A percentile compares a stretch with the other conserved stretches of the same genome.
These are phyloP conservation scores for Acrocephalus arundinaceus DNA, from an alignment of 2,113 vertebrate species.

Conservation along the genomic window DNA sequence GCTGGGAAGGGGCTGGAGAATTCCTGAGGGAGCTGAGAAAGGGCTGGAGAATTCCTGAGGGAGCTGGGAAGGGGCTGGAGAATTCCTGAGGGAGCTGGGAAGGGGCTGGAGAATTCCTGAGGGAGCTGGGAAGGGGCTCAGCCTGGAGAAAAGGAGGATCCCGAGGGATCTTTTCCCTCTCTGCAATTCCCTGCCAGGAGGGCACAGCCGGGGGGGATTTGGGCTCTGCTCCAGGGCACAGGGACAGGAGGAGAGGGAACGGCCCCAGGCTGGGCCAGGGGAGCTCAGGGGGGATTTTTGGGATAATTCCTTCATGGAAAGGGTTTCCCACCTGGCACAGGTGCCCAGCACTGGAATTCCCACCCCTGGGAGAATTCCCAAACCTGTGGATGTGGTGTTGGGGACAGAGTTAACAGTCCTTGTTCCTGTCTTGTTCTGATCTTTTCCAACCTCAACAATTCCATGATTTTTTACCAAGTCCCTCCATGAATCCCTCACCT, in stretches of 20 bases:
- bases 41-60: background rate
- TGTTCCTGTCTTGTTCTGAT: fast-evolving
- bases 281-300: too few species aligned
- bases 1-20: too few species aligned
- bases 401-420: background rate
- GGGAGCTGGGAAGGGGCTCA: too few species aligned
- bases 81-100: background rate
- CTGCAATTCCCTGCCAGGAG: background rate
- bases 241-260: background rate
- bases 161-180: background rate
- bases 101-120: too few species aligned
- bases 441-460: background rate
- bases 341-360: background rate
- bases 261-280: background rate
- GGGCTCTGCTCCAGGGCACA: background rate
- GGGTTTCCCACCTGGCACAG: background rate
- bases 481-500: fast-evolving
- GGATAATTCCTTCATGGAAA: background rate
- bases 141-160: too few species aligned
- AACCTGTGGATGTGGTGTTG: background rate
- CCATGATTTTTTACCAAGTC: background rate
- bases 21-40: too few species aligned
- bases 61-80: background rate
- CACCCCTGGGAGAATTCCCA: background rate
- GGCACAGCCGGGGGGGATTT: background rate